phyloP scores from a whole-genome alignment of 2,888 invertebrate species.

The Hanleya hanleyi region DNA sequence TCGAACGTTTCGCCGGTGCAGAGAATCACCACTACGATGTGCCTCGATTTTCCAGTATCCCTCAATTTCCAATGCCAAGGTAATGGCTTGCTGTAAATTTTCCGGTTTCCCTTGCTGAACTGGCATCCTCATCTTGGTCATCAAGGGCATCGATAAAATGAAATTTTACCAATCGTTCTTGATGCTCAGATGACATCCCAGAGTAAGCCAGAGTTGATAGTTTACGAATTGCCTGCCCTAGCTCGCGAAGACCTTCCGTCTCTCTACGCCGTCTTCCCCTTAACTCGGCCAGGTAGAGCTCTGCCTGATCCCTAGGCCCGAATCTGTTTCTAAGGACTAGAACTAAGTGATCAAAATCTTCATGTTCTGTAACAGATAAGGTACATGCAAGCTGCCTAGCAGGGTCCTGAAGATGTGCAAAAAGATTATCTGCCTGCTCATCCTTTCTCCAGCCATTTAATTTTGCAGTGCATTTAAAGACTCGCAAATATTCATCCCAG shows the following conservation, averaged over 20 bases:
- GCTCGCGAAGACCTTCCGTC: background rate
- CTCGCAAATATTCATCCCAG: background rate
- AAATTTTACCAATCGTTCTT: background rate
- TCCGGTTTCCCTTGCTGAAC: too few species aligned
- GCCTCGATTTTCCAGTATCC: too few species aligned
- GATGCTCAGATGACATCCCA: background rate
- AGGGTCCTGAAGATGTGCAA: background rate
- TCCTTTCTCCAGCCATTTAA: background rate
- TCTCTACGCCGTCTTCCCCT: background rate
- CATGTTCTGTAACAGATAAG: background rate
- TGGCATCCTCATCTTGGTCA: background rate
- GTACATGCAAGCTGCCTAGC: background rate
- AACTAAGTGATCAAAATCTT: background rate
- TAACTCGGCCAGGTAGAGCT: background rate
- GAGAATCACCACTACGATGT: background rate
- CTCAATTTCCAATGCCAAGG: too few species aligned
- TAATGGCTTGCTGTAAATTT: too few species aligned
- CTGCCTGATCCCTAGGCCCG: background rate
- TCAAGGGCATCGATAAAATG: background rate
- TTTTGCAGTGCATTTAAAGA: background rate
- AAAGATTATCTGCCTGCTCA: background rate
- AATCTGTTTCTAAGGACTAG: background rate
- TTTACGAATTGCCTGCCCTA: background rate
- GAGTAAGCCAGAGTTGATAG: background rate
- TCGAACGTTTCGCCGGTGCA: background rate